Percentiles rank a stretch among this genome's conserved stretches.
These are phyloP conservation scores for Phocoena phocoena DNA, from an alignment of 2,113 vertebrate species.

Conservation along the genomic window DNA sequence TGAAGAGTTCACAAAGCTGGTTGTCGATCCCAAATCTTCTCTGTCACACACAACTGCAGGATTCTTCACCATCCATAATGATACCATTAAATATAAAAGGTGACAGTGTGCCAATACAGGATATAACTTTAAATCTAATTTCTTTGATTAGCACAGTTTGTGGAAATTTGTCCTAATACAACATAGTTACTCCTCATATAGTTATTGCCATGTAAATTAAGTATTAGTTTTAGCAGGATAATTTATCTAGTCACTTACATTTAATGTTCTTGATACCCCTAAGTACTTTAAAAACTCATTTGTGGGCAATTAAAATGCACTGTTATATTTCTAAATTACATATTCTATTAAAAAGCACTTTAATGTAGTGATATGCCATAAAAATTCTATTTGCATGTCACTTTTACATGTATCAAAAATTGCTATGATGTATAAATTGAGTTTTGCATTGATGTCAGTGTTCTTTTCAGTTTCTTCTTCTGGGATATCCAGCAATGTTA, in stretches of 20 bases:
- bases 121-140: neutral
- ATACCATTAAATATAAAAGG: neutral
- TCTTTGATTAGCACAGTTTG: neutral
- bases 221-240: constrained; percentile 19
- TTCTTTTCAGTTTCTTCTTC: neutral
- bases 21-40: neutral
- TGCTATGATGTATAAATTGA: neutral
- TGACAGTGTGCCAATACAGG: neutral
- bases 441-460: neutral
- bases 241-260: constrained; percentile 39
- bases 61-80: neutral
- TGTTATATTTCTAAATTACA: constrained; percentile 40
- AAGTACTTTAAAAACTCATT: constrained; percentile 53
- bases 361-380: neutral
- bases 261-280: constrained; percentile 39
- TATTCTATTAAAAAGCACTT: constrained; percentile 58
- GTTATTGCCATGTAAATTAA: constrained; percentile 31
- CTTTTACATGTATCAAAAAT: constrained; percentile 25
- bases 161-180: neutral
- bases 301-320: constrained; percentile 31
- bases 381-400: constrained; percentile 19
- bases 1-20: neutral
- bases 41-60: neutral
- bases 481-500: neutral
- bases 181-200: neutral